Base-by-base conservation (phyloP, 2,888 invertebrate genomes). In the Baronia brevicornis region DNA sequence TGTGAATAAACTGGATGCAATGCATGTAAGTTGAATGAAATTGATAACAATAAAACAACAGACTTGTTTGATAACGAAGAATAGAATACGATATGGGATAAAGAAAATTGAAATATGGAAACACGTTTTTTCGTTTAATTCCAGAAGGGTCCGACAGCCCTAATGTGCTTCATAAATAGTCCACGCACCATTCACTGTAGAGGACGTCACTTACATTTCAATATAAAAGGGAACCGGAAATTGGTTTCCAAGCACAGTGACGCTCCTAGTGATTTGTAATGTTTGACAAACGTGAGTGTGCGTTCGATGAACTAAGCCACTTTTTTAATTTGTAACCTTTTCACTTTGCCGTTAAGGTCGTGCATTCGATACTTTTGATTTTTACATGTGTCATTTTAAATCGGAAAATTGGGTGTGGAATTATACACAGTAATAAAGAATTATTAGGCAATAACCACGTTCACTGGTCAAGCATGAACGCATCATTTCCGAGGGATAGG, bases 201-300 rank as follows among this genome's bases (percentile, higher is more conserved):
- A 64, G 61, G 57, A 65, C 54, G 54, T 65, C 66, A 74, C 74
- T 77, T 64, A 71, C 65, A 78, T 75, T 80, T 70, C 77, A 78
- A 80, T 79, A 71, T 73, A 64, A 75, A 79, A 75, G 67, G 51
- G 68, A 60, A 67, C 69, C 60, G 80, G 82, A 82, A 80, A 82
- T 82, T 82, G 79, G 73, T 78, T 78, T 63, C 69, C 60, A 71
- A 77, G 75, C 71, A 64, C 55, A 54, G 57, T 64, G 66, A 74
- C 63, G 61, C 63, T 68, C 66, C 61, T 68, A 61, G 66, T 68
- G 74, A 77, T 79, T 74, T 75, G 72, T 71, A 68, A 62, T 61
- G 61, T 63, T n/a, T 54, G 51, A 45, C 57, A 53, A 51, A 48
- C 46, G 42, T 58, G 50, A 47, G 52, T 46, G 47, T 51, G 48